phyloP scores from a whole-genome alignment of 2,113 vertebrate species.

The Pterocles gutturalis region DNA sequence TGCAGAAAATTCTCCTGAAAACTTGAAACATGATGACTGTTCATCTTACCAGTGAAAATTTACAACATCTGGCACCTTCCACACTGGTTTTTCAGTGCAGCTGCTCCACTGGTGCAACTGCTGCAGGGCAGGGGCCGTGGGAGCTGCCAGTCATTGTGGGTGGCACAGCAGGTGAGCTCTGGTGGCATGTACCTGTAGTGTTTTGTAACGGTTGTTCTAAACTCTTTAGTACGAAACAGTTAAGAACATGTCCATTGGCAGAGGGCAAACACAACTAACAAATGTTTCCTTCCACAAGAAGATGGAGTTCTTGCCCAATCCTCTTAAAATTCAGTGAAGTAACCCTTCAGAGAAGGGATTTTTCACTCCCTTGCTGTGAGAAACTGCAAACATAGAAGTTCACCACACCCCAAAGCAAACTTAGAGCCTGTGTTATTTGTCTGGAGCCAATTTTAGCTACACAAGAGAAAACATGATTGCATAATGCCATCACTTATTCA shows the following conservation, averaged over 20 bases:
- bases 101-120: not conserved
- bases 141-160: not conserved
- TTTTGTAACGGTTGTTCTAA: not conserved
- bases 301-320: not conserved
- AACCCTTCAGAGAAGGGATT: not conserved
- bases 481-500: conserved; percentile 4
- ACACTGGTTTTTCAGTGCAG: not conserved
- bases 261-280: not conserved
- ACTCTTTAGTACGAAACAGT: not conserved
- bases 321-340: not conserved
- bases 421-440: not conserved
- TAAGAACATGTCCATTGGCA: not conserved
- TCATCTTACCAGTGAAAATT: not conserved
- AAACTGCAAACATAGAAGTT: not conserved
- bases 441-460: not conserved
- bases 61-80: not conserved
- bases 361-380: not conserved
- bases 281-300: not conserved
- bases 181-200: not conserved
- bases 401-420: not conserved
- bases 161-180: not conserved
- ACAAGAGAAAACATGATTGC: conserved; percentile 31
- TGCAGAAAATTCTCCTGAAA: not conserved
- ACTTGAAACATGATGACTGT: not conserved
- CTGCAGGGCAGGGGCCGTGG: not conserved